Evolutionary conservation across 1,140 invertebrate genomes (phyloP), one percentile per base, ranked within the genome.

Genomic region (Macrocentrus cingulum): DNA sequence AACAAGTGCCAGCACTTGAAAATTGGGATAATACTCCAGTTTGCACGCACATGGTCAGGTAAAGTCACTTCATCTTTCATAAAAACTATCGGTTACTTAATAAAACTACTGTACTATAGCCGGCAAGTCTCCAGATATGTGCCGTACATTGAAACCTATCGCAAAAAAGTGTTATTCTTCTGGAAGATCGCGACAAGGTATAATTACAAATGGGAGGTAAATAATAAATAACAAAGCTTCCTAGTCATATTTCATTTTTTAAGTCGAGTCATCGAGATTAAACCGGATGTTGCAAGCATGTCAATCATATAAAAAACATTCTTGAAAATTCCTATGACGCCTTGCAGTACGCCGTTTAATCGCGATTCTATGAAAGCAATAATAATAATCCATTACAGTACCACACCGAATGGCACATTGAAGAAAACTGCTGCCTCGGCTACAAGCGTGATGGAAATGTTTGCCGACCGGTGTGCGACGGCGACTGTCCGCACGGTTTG

Each of bases 341-440:
- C n/a, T n/a, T n/a, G n/a, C n/a, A n/a, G n/a, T n/a, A n/a, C n/a
- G n/a, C n/a, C n/a, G n/a, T n/a, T n/a, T n/a, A n/a, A n/a, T 39
- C 36, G 15, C 8, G 13, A n/a, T 15, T 11, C 13, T 5, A n/a
- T 29, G 4, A 29, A 29, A 39, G 4, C 15, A 8, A 39, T 39
- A 4, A 11, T 39, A 11, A 39, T 39, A n/a, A 36, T 50, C 3
- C 8, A 16, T 53, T 63, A 54, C 25, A 56, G 15, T 20, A 52
- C 34, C 36, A 44, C 2, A 36, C 63, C 48, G 0, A 29, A 29
- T 42, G 65, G 65, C 19, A 15, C 7, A 9, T 37, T 5, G 13
- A 46, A 25, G 51, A 83, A 50, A 76, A 82, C 3, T 88, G 86
- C 64, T 87, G 86, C 65, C 73, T 79, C 11, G 86, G 86, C 9